A percentile compares a stretch with the other conserved stretches of the same genome.
Evolutionary conservation across 2,797 vertebrate genomes (phyloP).

Genomic region (Sparus aurata): DNA sequence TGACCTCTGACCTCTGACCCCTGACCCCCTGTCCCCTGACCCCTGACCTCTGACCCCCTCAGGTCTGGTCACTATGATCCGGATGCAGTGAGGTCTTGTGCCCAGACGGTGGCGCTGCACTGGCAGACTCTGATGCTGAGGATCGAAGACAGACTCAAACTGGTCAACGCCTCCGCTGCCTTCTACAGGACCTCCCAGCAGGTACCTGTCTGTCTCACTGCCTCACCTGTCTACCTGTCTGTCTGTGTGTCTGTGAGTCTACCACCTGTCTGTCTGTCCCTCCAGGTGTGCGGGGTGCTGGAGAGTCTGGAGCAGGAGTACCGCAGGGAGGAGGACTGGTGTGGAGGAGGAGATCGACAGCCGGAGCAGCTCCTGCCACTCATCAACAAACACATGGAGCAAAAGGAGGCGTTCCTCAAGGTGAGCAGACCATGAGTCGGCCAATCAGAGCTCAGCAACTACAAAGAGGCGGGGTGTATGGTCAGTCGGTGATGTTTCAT

Average conservation of each 20-base stretch:
- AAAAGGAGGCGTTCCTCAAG: conserved; percentile 99
- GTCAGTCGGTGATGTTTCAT: too few relatives aligned
- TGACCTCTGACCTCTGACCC: background rate
- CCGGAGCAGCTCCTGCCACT: conserved; percentile 90
- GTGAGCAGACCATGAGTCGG: conserved; percentile 57
- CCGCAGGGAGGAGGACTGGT: conserved; percentile 97
- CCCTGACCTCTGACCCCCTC: background rate
- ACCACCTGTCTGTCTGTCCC: background rate
- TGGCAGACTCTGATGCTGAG: conserved; percentile 99
- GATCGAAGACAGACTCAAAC: conserved; percentile 96
- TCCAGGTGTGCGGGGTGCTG: conserved; percentile 92
- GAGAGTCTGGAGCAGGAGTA: conserved; percentile 91
- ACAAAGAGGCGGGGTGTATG: too few relatives aligned
- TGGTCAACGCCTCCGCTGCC: conserved; percentile 97
- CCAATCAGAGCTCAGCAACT: background rate
- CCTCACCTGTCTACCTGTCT: too few relatives aligned
- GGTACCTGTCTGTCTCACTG: conserved; percentile 75
- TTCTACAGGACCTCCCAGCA: conserved; percentile 99
- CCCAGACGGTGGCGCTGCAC: conserved; percentile 96
- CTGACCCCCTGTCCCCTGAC: too few relatives aligned
- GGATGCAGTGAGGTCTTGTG: conserved; percentile 94
- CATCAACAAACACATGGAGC: conserved; percentile 98
- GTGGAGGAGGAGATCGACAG: conserved; percentile 87
- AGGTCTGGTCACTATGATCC: conserved; percentile 95
- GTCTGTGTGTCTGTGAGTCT: background rate